A percentile compares a stretch with the other conserved stretches of the same genome.
Evolutionary conservation across 2,888 invertebrate species (phyloP).

Genomic region (Tetropium fuscum): DNA sequence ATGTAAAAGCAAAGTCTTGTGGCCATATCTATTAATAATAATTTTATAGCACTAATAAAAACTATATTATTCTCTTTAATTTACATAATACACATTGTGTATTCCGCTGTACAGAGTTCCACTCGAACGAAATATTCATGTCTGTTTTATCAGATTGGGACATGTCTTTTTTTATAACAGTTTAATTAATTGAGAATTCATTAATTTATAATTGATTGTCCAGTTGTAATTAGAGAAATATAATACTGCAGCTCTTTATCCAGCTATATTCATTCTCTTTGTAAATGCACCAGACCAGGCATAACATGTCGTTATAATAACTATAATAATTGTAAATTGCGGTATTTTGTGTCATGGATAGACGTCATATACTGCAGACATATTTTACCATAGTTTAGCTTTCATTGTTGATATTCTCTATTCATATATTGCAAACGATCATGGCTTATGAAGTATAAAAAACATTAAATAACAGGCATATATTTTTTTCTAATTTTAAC

Average conservation of each 20-base stretch:
- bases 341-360: neutral
- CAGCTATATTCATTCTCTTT: slow-evolving; percentile 7
- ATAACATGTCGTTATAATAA: slow-evolving; percentile 8
- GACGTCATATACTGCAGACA: too few species aligned
- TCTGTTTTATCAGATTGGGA: slow-evolving; percentile 24
- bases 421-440: too few species aligned
- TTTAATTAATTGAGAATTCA: slow-evolving; percentile 20
- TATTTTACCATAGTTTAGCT: too few species aligned
- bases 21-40: slow-evolving; percentile 17
- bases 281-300: slow-evolving; percentile 16
- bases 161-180: slow-evolving; percentile 15
- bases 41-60: slow-evolving; percentile 20
- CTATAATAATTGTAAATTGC: slow-evolving; percentile 10
- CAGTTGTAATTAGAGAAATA: slow-evolving; percentile 8
- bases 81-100: slow-evolving; percentile 17
- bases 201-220: slow-evolving; percentile 16
- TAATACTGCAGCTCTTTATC: neutral
- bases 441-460: too few species aligned
- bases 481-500: too few species aligned
- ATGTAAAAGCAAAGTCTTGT: slow-evolving; percentile 12
- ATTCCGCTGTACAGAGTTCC: slow-evolving; percentile 8
- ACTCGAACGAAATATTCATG: slow-evolving; percentile 4
- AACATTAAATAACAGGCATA: too few species aligned
- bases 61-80: slow-evolving; percentile 14
- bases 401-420: too few species aligned